A percentile compares a stretch with the other conserved stretches of the same genome.
phyloP scores from a whole-genome alignment of 2,888 invertebrate genomes.

The Mantis religiosa region DNA sequence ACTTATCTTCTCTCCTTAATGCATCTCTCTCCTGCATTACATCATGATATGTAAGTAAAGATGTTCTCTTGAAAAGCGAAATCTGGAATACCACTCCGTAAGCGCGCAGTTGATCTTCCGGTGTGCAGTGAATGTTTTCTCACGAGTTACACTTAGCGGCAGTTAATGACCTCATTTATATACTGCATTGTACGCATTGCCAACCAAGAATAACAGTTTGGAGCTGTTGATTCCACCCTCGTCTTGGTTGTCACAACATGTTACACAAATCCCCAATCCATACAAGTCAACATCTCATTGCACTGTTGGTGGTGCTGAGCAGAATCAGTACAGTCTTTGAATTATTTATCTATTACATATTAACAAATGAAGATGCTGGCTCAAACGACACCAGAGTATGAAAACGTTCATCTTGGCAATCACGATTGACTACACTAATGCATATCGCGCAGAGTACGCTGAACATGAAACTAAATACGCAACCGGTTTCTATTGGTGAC shows the following conservation, averaged over 20 bases:
- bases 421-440: too few species aligned
- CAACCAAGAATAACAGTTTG: not conserved
- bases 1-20: not conserved
- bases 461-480: too few species aligned
- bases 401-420: too few species aligned
- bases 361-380: too few species aligned
- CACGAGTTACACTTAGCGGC: not conserved
- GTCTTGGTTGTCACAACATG: not conserved
- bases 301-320: too few species aligned
- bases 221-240: not conserved
- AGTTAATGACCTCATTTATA: not conserved
- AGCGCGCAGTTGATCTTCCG: not conserved
- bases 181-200: not conserved
- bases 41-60: not conserved
- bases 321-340: too few species aligned
- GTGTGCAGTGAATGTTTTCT: not conserved
- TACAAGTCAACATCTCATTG: too few species aligned
- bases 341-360: too few species aligned
- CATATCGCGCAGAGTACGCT: too few species aligned
- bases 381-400: too few species aligned
- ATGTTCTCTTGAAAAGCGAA: not conserved
- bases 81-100: not conserved
- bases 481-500: too few species aligned
- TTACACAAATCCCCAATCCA: too few species aligned
- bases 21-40: not conserved